These are phyloP conservation scores for Tricholaema leucomelas DNA, from an alignment of 2,113 vertebrate genomes.

Conservation along the genomic window DNA sequence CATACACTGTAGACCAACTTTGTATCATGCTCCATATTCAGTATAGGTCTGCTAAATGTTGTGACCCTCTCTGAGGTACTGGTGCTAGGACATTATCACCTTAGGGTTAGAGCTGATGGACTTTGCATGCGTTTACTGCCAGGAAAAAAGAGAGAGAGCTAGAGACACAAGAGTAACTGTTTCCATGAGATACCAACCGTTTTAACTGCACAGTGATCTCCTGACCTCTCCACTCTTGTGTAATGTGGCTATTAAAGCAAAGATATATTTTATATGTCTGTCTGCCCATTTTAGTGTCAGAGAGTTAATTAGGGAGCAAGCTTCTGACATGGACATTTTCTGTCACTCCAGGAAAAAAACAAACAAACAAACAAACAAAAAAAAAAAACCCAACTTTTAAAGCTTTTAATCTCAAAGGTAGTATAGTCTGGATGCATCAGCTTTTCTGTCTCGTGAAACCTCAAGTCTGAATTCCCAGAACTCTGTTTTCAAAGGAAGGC, in stretches of 20 bases:
- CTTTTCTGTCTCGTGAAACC: background rate
- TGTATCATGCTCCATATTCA: rapidly evolving
- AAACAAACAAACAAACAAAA: background rate
- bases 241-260: background rate
- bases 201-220: background rate
- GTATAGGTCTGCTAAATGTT: background rate
- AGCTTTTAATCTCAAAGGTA: background rate
- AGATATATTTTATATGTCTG: background rate
- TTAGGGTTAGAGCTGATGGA: background rate
- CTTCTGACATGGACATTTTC: background rate
- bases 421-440: background rate
- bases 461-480: background rate
- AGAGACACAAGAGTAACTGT: background rate
- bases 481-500: background rate
- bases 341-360: background rate
- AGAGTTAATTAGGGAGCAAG: background rate
- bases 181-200: background rate
- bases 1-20: rapidly evolving
- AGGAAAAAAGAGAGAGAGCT: background rate
- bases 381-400: background rate
- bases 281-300: background rate
- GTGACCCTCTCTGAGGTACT: background rate
- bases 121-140: rapidly evolving
- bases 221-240: background rate
- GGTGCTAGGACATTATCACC: background rate